Conservation (phyloP, 2,113 vertebrate species). For the Lethenteron reissneri region DNA sequence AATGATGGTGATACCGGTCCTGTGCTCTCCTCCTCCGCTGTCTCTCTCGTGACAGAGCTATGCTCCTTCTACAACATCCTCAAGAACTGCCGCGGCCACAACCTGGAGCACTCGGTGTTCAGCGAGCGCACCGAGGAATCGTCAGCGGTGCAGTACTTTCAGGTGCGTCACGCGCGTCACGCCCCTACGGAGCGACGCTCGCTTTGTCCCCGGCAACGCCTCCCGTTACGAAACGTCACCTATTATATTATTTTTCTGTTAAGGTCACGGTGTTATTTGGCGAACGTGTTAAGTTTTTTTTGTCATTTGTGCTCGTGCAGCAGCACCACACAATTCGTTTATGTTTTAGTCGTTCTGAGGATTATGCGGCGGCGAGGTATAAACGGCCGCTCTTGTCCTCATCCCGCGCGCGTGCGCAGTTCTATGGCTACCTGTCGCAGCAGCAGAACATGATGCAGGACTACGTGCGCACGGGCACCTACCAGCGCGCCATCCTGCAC, state of each 20-base stretch:
- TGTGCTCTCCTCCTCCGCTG: background rate
- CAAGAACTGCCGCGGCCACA: slow-evolving; percentile 57
- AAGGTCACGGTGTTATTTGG: too few relatives aligned
- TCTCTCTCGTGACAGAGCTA: slow-evolving; percentile 35
- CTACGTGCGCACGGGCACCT: slow-evolving; percentile 82
- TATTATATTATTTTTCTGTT: background rate
- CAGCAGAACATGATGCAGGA: slow-evolving; percentile 99
- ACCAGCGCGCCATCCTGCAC: slow-evolving; percentile 80
- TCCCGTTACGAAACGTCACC: too few relatives aligned
- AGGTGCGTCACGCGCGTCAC: slow-evolving; percentile 24
- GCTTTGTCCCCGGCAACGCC: too few relatives aligned
- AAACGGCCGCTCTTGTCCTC: background rate
- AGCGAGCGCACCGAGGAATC: slow-evolving; percentile 84
- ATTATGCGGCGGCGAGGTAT: background rate
- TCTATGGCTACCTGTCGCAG: slow-evolving; percentile 96
- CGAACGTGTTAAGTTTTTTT: too few relatives aligned
- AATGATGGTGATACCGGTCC: too few relatives aligned
- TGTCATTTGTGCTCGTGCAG: too few relatives aligned
- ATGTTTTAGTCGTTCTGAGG: too few relatives aligned
- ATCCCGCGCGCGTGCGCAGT: slow-evolving; percentile 23
- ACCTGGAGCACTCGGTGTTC: slow-evolving; percentile 50
- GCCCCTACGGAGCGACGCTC: too few relatives aligned
- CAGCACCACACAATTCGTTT: too few relatives aligned
- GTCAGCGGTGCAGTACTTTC: slow-evolving; percentile 88
- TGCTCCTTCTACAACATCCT: slow-evolving; percentile 83